Evolutionary conservation across 2,888 invertebrate species (phyloP), one percentile per base, ranked within the genome.

Genomic region (Syrphus vitripennis): DNA sequence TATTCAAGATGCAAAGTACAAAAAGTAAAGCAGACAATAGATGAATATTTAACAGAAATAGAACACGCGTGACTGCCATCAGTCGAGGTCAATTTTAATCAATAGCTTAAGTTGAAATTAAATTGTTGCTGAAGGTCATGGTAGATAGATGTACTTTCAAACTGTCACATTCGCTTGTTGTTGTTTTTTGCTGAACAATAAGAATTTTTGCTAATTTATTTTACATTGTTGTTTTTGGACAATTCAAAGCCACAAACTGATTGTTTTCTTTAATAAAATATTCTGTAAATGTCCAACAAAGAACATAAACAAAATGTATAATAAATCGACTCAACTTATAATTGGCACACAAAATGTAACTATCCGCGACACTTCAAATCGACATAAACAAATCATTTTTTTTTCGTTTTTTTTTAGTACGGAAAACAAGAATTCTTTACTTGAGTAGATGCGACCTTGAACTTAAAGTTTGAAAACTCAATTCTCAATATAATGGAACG

Each of bases 31-130:
- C 19, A 37, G 10, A 50, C 29, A 37, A 59, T 12, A 40, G 61
- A 61, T n/a, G n/a, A n/a, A n/a, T n/a, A n/a, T n/a, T 42, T 4
- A 4, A 26, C 40, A 16, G 1, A 40, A 24, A 57, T 57, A 57
- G 55, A 29, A 40, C 61, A 40, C 40, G n/a, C 37, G 61, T 61
- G 37, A 40, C 37, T 37, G 24, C 12, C 40, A n/a, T n/a, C n/a
- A 40, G 12, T 61, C n/a, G 61, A 61, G 61, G 40, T 61, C n/a
- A 42, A n/a, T 19, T 59, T 21, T n/a, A 61, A 61, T 61, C 61
- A 26, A 61, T 61, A 40, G 61, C 37, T 16, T 16, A 61, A 42
- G 3, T 61, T n/a, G 1, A 26, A 61, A 16, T 10, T 10, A 34
- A 21, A 19, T 9, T 42, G n/a, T 26, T 61, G 40, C 10, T 40